Percentiles rank a stretch among this genome's conserved stretches.
Evolutionary conservation across 2,797 vertebrate species (phyloP).

Genomic region (Psittacula echo): DNA sequence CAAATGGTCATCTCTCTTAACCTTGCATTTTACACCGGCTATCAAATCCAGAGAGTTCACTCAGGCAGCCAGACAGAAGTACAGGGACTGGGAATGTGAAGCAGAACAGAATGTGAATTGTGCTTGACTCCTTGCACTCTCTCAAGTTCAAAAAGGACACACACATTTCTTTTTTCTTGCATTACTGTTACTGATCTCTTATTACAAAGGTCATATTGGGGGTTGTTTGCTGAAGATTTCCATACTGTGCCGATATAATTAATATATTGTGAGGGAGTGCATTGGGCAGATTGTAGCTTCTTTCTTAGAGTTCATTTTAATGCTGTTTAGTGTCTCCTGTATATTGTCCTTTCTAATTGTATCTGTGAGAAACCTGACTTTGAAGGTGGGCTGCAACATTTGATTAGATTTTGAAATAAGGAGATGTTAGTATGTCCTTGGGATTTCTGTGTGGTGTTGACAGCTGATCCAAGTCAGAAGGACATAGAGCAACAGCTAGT

Average conservation of each 20-base stretch:
- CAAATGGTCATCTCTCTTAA: constrained; percentile 30
- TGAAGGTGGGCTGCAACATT: background rate
- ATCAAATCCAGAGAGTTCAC: constrained; percentile 10
- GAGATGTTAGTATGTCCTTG: background rate
- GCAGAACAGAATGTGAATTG: background rate
- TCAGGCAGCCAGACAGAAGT: background rate
- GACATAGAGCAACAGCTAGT: rapidly evolving
- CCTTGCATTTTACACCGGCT: constrained; percentile 32
- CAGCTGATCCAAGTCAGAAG: background rate
- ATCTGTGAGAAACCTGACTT: background rate
- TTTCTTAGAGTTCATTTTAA: background rate
- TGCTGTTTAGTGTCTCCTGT: background rate
- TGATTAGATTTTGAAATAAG: constrained; percentile 20
- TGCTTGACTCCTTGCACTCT: background rate
- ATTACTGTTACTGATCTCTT: background rate
- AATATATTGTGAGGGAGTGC: background rate
- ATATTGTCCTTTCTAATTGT: background rate
- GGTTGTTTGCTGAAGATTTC: background rate
- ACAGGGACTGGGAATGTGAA: background rate
- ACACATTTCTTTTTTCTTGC: background rate
- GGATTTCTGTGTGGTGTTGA: background rate
- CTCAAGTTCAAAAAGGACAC: background rate
- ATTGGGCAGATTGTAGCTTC: background rate
- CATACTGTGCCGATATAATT: background rate
- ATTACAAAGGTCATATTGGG: background rate